These are phyloP conservation scores for Chrysaora quinquecirrha DNA, from an alignment of 30 jellyfish, hydroid and myxozoan genomes.

Conservation along the genomic window DNA sequence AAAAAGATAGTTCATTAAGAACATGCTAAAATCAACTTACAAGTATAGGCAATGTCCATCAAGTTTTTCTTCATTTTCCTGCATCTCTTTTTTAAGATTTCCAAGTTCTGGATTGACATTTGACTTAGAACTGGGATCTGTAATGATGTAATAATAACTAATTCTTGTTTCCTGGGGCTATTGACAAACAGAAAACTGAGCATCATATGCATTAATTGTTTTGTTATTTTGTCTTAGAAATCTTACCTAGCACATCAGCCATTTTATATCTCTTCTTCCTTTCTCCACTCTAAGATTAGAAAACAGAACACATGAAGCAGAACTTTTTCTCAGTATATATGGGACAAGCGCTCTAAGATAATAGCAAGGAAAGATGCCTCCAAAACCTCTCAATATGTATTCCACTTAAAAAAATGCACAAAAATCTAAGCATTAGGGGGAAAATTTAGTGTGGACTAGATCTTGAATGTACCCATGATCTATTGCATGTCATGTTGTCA, in stretches of 20 bases:
- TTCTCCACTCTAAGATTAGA: conserved; percentile 57
- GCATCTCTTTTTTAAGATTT: conserved; percentile 59
- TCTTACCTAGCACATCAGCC: conserved; percentile 79
- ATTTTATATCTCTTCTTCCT: conserved; percentile 77
- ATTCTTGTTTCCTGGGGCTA: too few species aligned
- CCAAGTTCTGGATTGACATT: conserved; percentile 45
- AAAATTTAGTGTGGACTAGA: too few species aligned
- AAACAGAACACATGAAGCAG: too few species aligned
- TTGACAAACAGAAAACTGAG: not conserved
- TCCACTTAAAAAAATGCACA: not conserved
- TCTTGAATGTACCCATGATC: too few species aligned
- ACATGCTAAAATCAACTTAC: conserved; percentile 51
- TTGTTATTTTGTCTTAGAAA: not conserved
- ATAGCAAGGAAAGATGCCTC: too few species aligned
- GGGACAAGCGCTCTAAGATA: not conserved
- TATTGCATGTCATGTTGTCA: too few species aligned
- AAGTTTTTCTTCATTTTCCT: conserved; percentile 40
- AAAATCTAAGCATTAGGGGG: not conserved
- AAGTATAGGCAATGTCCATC: conserved; percentile 84
- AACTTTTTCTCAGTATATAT: too few species aligned
- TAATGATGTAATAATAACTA: not conserved
- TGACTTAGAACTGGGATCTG: conserved; percentile 36
- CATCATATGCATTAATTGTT: not conserved
- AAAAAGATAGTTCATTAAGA: not conserved
- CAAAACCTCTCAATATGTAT: not conserved